These are phyloP conservation scores for Patella ulyssiponensis DNA, from an alignment of 2,888 invertebrate genomes.

Conservation along the genomic window DNA sequence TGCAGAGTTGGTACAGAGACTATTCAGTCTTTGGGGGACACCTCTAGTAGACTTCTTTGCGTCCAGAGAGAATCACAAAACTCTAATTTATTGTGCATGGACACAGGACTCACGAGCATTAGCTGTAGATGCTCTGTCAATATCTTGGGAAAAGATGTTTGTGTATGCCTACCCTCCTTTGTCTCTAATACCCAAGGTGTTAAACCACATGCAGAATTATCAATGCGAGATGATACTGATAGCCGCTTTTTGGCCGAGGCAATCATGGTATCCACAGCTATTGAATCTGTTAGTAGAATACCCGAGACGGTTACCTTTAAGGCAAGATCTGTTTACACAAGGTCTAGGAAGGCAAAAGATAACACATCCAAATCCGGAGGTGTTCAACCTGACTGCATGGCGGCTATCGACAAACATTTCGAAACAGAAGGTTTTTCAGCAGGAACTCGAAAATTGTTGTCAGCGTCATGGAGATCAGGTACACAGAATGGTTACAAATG, in stretches of 20 bases:
- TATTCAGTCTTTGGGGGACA: slow-evolving; percentile 17
- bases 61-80: slow-evolving; percentile 18
- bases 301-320: no score
- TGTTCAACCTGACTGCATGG: slow-evolving; percentile 37
- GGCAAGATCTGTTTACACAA: no score
- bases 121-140: slow-evolving; percentile 27
- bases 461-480: slow-evolving; percentile 34
- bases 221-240: slow-evolving; percentile 17
- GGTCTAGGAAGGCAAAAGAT: slow-evolving; percentile 29
- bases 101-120: slow-evolving; percentile 11
- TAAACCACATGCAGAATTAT: slow-evolving; percentile 15
- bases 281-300: slow-evolving; percentile 12
- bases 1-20: slow-evolving; percentile 8
- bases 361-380: slow-evolving; percentile 33
- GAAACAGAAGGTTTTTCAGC: slow-evolving; percentile 33
- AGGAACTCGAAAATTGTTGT: slow-evolving; percentile 32
- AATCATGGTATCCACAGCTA: slow-evolving; percentile 28
- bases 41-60: slow-evolving; percentile 31
- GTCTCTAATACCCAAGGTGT: no score
- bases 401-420: slow-evolving; percentile 35
- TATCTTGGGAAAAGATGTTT: slow-evolving; percentile 22
- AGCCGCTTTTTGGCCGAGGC: slow-evolving; percentile 16
- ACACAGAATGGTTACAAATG: slow-evolving; percentile 35
- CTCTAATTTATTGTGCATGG: slow-evolving; percentile 21
- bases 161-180: slow-evolving; percentile 31